Conservation (phyloP, 2,888 invertebrate species). For the Trachelus tabidus region DNA sequence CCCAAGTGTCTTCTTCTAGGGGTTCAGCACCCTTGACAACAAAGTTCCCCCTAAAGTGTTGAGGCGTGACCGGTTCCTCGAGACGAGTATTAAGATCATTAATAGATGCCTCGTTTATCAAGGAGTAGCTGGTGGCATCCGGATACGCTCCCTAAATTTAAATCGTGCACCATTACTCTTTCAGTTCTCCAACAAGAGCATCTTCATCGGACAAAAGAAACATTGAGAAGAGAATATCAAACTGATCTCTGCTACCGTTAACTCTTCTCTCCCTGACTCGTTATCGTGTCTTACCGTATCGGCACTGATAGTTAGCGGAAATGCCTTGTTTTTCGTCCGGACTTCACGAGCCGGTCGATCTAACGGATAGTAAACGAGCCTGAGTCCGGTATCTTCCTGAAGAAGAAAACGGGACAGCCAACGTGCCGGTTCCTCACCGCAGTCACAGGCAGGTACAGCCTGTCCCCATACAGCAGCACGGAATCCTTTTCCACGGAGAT, state of each 20-base stretch:
- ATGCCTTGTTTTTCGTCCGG: constrained; percentile 51
- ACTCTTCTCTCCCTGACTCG: not conserved
- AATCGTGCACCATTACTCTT: constrained; percentile 12
- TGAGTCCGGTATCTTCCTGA: constrained; percentile 67
- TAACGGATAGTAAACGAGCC: constrained; percentile 73
- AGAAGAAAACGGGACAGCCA: constrained; percentile 78
- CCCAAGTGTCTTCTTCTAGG: constrained; percentile 79
- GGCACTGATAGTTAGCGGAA: constrained; percentile 41
- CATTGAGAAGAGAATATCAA: not conserved
- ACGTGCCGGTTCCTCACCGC: constrained; percentile 77
- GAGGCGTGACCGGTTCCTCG: constrained; percentile 67
- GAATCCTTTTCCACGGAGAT: constrained; percentile 57
- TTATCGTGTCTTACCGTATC: constrained; percentile 48
- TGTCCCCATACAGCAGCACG: constrained; percentile 71
- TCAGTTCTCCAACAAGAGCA: not conserved
- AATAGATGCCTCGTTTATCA: constrained; percentile 77
- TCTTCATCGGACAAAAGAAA: not conserved
- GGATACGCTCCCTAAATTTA: constrained; percentile 72
- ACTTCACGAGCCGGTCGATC: constrained; percentile 57
- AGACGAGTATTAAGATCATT: constrained; percentile 74
- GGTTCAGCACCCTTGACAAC: constrained; percentile 71
- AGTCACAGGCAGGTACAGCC: constrained; percentile 74
- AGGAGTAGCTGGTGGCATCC: constrained; percentile 76
- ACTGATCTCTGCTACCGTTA: not conserved
- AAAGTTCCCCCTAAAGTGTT: constrained; percentile 79